Base-by-base conservation (phyloP, 2,797 vertebrate species). In the Micrastur ruficollis region DNA sequence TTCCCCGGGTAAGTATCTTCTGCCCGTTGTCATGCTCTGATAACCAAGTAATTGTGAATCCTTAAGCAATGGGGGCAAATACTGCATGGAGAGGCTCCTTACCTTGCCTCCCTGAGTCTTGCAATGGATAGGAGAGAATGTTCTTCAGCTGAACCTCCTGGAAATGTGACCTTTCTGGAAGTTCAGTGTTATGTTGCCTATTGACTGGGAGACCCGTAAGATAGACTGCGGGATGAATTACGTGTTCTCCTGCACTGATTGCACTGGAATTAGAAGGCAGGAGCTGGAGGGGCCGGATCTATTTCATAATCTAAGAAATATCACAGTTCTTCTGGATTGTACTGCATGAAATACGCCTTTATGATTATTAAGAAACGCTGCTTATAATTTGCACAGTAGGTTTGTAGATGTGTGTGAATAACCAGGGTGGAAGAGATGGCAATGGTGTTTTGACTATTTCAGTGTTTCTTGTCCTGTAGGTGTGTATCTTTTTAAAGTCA, bases 301-400 rank as follows among this genome's bases (percentile, higher is more conserved):
- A 16, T 68, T 47, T 74, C 8, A 8, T 88, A 93, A 81, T 87
- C 93, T 82, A 89, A 85, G 86, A 96, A 91, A 85, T 89, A 34
- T 16, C 67, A 85, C 70, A 56, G 18, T 84, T 96, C 68, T 95
- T 93, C 58, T 88, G 62, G 58, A 83, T 49, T 94, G 40, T 52
- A 34, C 32, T 87, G 31, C 34, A 16, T 91, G 47, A 96, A 90
- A 74, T 50, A 52, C 21, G 26, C 44, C 14, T 36, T 81, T 70
- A 9, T 80, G 92, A 73, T 72, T 84, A 53, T 73, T 92, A 62
- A 88, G 26, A 82, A 96, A 94, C 86, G 44, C 82, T 81, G 66
- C 83, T 73, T 95, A 11, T 81, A 42, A 34, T 40, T 86, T 9
- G 9, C 27, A 9, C 11, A 8, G 47, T 26, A 52, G 14, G 19